Evolutionary conservation across 2,113 vertebrate genomes (phyloP).

Genomic region (Chloroceryle aenea): DNA sequence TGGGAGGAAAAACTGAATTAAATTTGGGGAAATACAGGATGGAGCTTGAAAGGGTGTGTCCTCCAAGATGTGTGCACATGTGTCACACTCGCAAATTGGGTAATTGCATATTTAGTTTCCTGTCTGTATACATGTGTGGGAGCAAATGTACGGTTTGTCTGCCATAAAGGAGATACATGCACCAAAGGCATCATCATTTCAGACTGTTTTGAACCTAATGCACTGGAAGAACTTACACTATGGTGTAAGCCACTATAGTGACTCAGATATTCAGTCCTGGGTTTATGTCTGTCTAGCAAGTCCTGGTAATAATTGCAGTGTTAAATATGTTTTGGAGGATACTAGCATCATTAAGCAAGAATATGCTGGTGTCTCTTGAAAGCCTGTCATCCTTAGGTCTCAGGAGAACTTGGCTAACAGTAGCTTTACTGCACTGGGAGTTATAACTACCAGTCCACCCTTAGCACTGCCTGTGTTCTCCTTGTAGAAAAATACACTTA

Average conservation of each 20-base stretch:
- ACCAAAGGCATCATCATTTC: neutral
- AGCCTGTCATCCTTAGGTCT: neutral
- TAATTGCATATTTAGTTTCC: slow-evolving; percentile 66
- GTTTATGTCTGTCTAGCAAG: neutral
- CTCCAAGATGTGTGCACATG: slow-evolving; percentile 32
- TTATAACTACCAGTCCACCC: neutral
- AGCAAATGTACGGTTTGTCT: slow-evolving; percentile 58
- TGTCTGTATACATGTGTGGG: slow-evolving; percentile 60
- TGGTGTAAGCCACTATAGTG: neutral
- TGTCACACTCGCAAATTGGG: slow-evolving; percentile 56
- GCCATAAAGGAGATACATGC: slow-evolving; percentile 1
- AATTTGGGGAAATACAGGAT: slow-evolving; percentile 55
- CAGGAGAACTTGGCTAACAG: neutral
- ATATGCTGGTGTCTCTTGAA: neutral
- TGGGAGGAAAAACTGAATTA: slow-evolving; percentile 56
- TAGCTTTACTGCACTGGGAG: neutral
- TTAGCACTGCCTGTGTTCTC: neutral
- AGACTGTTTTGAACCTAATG: slow-evolving; percentile 26
- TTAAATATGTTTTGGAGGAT: neutral
- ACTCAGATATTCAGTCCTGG: neutral
- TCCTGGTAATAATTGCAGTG: neutral
- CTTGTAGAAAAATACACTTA: neutral
- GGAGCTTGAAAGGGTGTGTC: slow-evolving; percentile 38
- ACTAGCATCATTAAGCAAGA: neutral
- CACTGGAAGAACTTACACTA: slow-evolving; percentile 27